Evolutionary conservation across 2,888 invertebrate genomes (phyloP).

Genomic region (Leptothorax acervorum): DNA sequence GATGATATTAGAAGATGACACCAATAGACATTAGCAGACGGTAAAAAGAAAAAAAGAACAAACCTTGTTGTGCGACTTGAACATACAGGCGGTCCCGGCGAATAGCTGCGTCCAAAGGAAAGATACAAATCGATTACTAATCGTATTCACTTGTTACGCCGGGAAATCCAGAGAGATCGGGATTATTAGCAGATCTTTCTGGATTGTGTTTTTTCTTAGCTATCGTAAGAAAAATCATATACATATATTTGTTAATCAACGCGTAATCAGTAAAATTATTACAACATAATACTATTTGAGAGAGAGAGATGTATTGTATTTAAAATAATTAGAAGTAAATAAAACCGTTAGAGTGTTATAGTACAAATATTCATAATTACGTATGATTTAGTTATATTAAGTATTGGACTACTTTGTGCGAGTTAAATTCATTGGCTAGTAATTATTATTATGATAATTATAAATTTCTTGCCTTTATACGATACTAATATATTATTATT

Average conservation of each 20-base stretch:
- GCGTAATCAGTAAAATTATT: neutral
- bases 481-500: constrained; percentile 5
- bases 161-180: constrained; percentile 49
- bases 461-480: neutral
- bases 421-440: neutral
- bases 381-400: neutral
- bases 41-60: constrained; percentile 75
- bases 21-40: constrained; percentile 56
- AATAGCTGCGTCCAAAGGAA: constrained; percentile 86
- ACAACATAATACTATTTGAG: neutral
- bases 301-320: neutral
- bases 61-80: constrained; percentile 86
- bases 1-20: constrained; percentile 51
- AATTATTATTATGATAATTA: neutral
- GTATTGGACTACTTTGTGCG: neutral
- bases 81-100: constrained; percentile 86
- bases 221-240: neutral
- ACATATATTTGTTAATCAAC: neutral
- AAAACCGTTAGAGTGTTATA: neutral
- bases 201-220: constrained; percentile 26
- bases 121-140: constrained; percentile 73
- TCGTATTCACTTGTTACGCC: constrained; percentile 33
- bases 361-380: neutral
- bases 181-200: constrained; percentile 30
- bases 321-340: neutral